Conservation (phyloP, 2,113 vertebrate genomes). For the Mungos mungo region DNA sequence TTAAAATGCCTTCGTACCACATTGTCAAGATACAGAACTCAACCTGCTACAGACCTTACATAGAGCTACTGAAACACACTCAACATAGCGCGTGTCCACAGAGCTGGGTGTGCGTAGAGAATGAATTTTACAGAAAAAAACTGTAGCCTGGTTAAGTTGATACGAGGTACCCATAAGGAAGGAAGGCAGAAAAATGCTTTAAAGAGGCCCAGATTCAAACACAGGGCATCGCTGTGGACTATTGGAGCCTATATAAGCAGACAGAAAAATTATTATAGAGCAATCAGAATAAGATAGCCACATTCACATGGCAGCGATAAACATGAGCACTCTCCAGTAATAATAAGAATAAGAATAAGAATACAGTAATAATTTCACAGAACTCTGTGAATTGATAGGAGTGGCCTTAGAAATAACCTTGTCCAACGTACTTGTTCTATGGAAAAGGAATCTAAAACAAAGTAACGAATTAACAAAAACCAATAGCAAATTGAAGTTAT, state of each 20-base stretch:
- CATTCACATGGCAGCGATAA: background rate
- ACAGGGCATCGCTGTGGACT: background rate
- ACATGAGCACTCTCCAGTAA: background rate
- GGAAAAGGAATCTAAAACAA: conserved; percentile 38
- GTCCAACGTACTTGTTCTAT: conserved; percentile 14
- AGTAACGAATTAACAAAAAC: conserved; percentile 42
- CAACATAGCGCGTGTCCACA: background rate
- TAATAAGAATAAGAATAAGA: background rate
- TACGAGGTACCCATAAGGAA: background rate
- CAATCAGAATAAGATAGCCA: background rate
- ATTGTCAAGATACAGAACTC: background rate
- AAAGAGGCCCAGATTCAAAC: conserved; percentile 22
- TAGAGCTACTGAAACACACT: background rate
- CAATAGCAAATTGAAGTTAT: conserved; percentile 49
- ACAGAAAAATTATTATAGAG: background rate
- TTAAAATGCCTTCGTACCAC: background rate
- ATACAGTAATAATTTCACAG: conserved; percentile 56
- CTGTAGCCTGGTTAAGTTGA: background rate
- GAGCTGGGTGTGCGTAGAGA: background rate
- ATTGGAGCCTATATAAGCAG: background rate
- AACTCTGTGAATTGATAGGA: conserved; percentile 11
- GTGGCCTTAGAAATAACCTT: conserved; percentile 44
- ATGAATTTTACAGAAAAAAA: background rate
- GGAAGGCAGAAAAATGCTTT: background rate
- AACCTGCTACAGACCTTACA: background rate